Conservation (phyloP, 37 sponge, comb jelly and placozoan species). For the Aphrocallistes beatrix region DNA sequence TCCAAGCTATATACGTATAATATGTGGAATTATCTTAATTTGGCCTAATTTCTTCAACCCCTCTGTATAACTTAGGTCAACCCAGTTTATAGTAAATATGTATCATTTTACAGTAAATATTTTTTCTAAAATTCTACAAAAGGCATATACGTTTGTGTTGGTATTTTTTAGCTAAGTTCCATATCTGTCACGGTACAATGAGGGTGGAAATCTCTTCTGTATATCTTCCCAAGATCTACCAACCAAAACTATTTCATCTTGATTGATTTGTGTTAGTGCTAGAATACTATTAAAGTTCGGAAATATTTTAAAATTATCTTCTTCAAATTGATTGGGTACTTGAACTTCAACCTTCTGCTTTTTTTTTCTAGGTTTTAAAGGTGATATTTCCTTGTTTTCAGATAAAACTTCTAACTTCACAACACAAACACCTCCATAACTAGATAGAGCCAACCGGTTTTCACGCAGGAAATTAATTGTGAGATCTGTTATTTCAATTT, state of each 20-base stretch:
- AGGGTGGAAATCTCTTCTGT: slow-evolving; percentile 35
- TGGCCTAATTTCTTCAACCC: too few species aligned
- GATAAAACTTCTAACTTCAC: neutral
- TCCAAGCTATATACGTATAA: too few species aligned
- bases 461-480: neutral
- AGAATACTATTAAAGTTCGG: neutral
- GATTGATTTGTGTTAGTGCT: neutral
- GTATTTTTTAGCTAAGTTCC: too few species aligned
- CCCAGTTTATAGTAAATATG: too few species aligned
- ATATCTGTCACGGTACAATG: slow-evolving; percentile 32
- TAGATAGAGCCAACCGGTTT: neutral
- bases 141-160: too few species aligned
- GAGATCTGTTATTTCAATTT: neutral
- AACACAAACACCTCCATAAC: neutral
- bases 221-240: slow-evolving; percentile 35
- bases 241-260: slow-evolving; percentile 29
- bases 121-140: too few species aligned
- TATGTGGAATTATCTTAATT: too few species aligned
- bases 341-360: neutral
- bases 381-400: neutral
- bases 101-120: too few species aligned
- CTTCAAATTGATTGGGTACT: neutral
- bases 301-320: neutral
- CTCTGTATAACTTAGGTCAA: too few species aligned
- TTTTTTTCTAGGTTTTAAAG: neutral